Evolutionary conservation across 2,888 invertebrate species (phyloP).

Genomic region (Amaurobius ferox): DNA sequence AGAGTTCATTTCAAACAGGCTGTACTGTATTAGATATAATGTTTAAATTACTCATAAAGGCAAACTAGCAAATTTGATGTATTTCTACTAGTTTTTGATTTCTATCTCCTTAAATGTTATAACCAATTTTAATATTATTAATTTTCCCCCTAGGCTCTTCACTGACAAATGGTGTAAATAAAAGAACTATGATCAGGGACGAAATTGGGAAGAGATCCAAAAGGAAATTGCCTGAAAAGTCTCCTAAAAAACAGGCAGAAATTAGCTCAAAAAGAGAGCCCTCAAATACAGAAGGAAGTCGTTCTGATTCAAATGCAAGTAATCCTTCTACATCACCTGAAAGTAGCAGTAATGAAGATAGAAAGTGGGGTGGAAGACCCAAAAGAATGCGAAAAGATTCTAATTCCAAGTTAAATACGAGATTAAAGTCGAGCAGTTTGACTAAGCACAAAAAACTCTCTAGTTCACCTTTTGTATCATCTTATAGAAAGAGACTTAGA

Average conservation of each 20-base stretch:
- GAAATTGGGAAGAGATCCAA: too few species aligned
- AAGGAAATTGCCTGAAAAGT: slow-evolving; percentile 15
- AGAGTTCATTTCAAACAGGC: too few species aligned
- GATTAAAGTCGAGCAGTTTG: background rate
- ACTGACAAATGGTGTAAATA: slow-evolving; percentile 39
- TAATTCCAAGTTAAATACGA: background rate
- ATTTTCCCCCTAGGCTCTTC: slow-evolving; percentile 21
- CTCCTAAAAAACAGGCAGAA: slow-evolving; percentile 25
- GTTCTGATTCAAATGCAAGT: slow-evolving; percentile 44
- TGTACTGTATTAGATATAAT: too few species aligned
- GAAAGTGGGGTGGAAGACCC: background rate
- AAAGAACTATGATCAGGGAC: background rate
- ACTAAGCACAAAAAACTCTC: background rate
- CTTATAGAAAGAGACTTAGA: background rate
- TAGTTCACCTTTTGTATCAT: background rate
- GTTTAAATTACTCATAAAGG: too few species aligned
- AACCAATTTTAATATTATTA: background rate
- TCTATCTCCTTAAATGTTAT: too few species aligned
- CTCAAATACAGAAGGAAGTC: slow-evolving; percentile 25
- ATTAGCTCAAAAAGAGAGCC: slow-evolving; percentile 25
- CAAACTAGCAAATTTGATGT: too few species aligned
- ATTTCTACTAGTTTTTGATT: too few species aligned
- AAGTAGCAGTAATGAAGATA: slow-evolving; percentile 7
- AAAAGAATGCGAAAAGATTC: slow-evolving; percentile 28
- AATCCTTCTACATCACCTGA: slow-evolving; percentile 14